phyloP scores from a whole-genome alignment of 2,888 invertebrate species.

The Acrobasis consociella region DNA sequence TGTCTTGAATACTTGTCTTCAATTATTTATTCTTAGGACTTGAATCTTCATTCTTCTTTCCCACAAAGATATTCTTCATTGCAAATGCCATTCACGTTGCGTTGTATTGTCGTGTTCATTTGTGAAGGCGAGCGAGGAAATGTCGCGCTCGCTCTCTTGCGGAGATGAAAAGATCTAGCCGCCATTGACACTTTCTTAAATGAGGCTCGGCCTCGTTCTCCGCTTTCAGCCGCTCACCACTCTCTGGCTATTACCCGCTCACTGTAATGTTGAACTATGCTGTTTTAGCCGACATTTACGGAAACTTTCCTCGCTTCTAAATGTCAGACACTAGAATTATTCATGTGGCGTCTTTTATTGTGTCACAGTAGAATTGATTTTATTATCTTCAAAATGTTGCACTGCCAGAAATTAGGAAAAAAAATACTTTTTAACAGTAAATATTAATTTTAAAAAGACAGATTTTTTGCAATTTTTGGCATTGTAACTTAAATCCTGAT shows the following conservation, averaged over 20 bases:
- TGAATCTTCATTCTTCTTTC: neutral
- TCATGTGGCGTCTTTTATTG: conserved; percentile 26
- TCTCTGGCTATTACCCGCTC: conserved; percentile 51
- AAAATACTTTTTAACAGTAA: neutral
- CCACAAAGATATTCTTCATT: conserved; percentile 4
- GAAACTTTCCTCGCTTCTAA: conserved; percentile 32
- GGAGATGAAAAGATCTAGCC: conserved; percentile 64
- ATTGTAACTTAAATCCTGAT: conserved; percentile 16
- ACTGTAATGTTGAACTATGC: conserved; percentile 44
- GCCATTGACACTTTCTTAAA: conserved; percentile 68
- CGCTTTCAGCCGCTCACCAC: conserved; percentile 58
- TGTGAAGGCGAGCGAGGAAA: conserved; percentile 34
- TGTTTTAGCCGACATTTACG: conserved; percentile 39
- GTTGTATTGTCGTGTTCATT: conserved; percentile 23
- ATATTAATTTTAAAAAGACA: neutral
- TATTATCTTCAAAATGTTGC: conserved; percentile 17
- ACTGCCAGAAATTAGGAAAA: neutral
- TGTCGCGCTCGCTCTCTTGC: conserved; percentile 52
- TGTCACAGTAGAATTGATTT: conserved; percentile 25
- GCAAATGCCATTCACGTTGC: conserved; percentile 21
- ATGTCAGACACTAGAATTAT: conserved; percentile 29
- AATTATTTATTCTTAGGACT: neutral
- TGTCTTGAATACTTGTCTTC: neutral
- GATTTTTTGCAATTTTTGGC: conserved; percentile 11
- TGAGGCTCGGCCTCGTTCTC: conserved; percentile 67